Base-by-base conservation (phyloP, 2,797 vertebrate genomes). In the Sebastes alutus region DNA sequence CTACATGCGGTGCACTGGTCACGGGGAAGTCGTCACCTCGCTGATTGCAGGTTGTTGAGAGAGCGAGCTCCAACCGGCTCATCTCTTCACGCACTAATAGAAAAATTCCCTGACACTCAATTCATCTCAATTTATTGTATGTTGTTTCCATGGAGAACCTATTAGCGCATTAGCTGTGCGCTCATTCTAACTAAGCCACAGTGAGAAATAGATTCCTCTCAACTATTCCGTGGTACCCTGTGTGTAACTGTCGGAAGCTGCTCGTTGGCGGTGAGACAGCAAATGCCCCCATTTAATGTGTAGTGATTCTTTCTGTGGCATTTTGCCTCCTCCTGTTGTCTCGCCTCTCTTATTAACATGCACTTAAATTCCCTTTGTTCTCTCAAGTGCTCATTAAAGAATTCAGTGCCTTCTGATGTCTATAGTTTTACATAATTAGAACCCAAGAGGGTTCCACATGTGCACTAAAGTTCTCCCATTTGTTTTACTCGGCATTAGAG, bases 361-460 rank as follows among this genome's bases (percentile, higher is more conserved):
- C 94, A 94, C 93, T 95, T 96, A 95, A 95, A 95, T 96, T 96
- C 94, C 94, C 94, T 96, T 96, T 96, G 94, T 96, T 95, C 95
- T 95, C 95, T 94, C 95, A 94, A 95, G 95, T 92, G 89, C 94
- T 96, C 95, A 96, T 96, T 96, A 96, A 96, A 91, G 91, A 95
- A 96, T 96, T 95, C 93, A 93, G 93, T 94, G 92, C 91, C 94
- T 95, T 96, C 95, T 94, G 94, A 96, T 94, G 93, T 96, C 94
- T 96, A 94, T 95, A 95, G 95, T 95, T 96, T 96, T 96, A 94
- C 94, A 96, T 96, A 96, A 96, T 96, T 95, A 96, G 94, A 95
- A 94, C 96, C 95, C 96, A 94, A 93, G 95, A 96, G 95, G 93
- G 82, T 94, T 95, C 91, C 91, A 92, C 92, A 77, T 94, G 93